phyloP scores from a whole-genome alignment of 1,140 invertebrate genomes.

The Druon quercuslanigerum region DNA sequence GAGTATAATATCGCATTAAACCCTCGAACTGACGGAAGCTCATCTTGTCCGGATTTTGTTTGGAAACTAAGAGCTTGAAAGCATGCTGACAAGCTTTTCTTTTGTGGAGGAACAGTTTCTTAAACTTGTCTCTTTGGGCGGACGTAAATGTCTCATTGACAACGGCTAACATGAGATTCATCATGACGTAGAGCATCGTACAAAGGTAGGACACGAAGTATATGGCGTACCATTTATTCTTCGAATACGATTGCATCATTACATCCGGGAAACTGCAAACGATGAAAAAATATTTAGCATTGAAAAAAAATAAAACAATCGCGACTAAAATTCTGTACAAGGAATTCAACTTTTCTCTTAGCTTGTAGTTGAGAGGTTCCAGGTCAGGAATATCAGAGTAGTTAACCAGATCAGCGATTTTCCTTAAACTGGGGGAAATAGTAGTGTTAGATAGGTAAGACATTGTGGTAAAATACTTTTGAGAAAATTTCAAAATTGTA shows the following conservation, averaged over 20 bases:
- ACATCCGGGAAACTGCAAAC: constrained; percentile 89
- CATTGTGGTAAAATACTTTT: no score
- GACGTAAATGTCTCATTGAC: constrained; percentile 94
- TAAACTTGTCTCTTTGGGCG: constrained; percentile 91
- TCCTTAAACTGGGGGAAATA: no score
- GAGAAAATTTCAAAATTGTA: no score
- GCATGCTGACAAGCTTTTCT: constrained; percentile 89
- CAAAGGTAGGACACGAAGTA: constrained; percentile 93
- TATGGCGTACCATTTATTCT: constrained; percentile 87
- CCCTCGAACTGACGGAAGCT: constrained; percentile 88
- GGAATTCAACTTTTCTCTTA: neutral
- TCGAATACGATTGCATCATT: constrained; percentile 93
- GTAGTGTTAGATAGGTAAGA: no score
- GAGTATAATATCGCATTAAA: constrained; percentile 86
- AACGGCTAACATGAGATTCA: constrained; percentile 95
- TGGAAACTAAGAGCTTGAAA: constrained; percentile 86
- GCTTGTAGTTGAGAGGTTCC: no score
- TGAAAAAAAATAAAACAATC: constrained; percentile 3
- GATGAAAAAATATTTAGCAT: constrained; percentile 32
- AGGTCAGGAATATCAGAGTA: no score
- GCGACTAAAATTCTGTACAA: neutral
- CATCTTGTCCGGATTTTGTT: constrained; percentile 81
- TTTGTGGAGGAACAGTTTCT: constrained; percentile 89
- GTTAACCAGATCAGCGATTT: no score
- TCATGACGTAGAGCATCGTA: constrained; percentile 90